phyloP scores from a whole-genome alignment of 2,797 vertebrate genomes.

The Otolemur crassicaudatus region DNA sequence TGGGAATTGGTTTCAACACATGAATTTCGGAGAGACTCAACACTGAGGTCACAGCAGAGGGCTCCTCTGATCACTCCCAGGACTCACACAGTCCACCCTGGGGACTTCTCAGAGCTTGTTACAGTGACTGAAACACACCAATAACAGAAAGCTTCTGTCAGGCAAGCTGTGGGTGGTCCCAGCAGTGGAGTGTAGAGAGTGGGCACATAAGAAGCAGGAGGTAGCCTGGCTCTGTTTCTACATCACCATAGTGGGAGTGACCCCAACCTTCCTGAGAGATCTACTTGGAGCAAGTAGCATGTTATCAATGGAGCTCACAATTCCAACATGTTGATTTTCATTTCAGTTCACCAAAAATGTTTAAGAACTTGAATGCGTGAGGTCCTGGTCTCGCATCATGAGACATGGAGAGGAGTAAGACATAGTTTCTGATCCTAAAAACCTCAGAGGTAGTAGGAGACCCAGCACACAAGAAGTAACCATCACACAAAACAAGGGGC shows the following conservation, averaged over 20 bases:
- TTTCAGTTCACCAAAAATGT: background rate
- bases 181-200: background rate
- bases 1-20: background rate
- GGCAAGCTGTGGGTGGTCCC: background rate
- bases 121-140: background rate
- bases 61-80: background rate
- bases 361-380: background rate
- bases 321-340: slow-evolving; percentile 17
- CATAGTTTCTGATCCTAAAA: slow-evolving; percentile 21
- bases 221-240: background rate
- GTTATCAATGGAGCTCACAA: background rate
- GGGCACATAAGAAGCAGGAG: background rate
- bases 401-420: slow-evolving; percentile 49
- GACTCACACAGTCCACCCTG: accelerated
- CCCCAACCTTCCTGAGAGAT: background rate
- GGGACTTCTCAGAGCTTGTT: background rate
- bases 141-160: background rate
- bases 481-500: background rate
- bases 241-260: background rate
- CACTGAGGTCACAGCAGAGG: background rate
- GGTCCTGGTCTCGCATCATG: slow-evolving; percentile 24
- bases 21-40: background rate
- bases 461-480: slow-evolving; percentile 12
- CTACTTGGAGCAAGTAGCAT: background rate
- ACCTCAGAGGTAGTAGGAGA: background rate